Evolutionary conservation across 2,888 invertebrate genomes (phyloP).

Genomic region (Eilema depressum): DNA sequence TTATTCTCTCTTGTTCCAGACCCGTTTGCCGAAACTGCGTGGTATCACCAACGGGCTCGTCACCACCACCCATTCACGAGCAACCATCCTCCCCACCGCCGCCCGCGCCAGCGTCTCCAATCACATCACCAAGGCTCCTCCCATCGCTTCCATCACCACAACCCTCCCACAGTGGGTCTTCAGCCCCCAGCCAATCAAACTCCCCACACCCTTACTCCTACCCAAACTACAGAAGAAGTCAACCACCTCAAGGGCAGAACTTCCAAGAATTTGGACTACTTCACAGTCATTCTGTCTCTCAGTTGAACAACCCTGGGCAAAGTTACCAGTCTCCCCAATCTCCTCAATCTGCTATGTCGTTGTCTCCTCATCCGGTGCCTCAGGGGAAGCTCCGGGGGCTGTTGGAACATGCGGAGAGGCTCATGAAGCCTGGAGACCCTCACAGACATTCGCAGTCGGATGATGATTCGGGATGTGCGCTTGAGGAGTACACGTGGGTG

Average conservation of each 20-base stretch:
- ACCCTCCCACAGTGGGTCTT: constrained; percentile 77
- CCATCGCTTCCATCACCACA: constrained; percentile 77
- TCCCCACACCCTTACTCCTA: constrained; percentile 80
- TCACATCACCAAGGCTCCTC: constrained; percentile 68
- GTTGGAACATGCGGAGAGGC: constrained; percentile 85
- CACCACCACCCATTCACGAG: constrained; percentile 78
- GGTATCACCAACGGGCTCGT: constrained; percentile 83
- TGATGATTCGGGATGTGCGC: constrained; percentile 98
- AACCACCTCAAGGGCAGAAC: constrained; percentile 59
- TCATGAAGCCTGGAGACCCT: constrained; percentile 90
- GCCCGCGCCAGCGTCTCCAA: constrained; percentile 73
- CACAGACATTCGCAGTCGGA: constrained; percentile 97
- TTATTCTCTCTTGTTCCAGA: constrained; percentile 82
- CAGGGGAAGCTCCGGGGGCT: constrained; percentile 81
- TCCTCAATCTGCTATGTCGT: constrained; percentile 80
- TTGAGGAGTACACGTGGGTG: constrained; percentile 99
- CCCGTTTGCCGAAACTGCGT: constrained; percentile 95
- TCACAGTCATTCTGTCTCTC: constrained; percentile 73
- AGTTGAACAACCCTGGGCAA: constrained; percentile 68
- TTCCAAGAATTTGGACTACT: constrained; percentile 71
- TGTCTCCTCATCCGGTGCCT: constrained; percentile 79
- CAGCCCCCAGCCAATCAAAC: constrained; percentile 75
- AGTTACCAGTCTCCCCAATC: constrained; percentile 77
- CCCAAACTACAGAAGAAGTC: constrained; percentile 74
- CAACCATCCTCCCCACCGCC: constrained; percentile 75